Percentiles rank a stretch among this genome's conserved stretches.
phyloP scores from a whole-genome alignment of 2,888 invertebrate genomes.

The Acrobasis consociella region DNA sequence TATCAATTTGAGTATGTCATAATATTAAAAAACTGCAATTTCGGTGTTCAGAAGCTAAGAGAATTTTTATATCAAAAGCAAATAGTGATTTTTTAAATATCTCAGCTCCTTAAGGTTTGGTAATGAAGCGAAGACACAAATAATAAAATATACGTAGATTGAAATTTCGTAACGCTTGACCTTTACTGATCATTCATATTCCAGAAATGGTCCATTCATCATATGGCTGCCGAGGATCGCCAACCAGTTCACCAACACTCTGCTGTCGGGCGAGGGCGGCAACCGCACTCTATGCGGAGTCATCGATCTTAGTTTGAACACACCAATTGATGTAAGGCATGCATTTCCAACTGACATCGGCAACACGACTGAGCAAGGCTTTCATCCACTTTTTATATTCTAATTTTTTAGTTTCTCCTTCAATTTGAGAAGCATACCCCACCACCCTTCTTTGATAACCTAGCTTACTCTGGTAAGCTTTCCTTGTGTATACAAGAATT shows the following conservation, averaged over 20 bases:
- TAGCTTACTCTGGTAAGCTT: no score
- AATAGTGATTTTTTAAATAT: no score
- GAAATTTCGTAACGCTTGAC: background rate
- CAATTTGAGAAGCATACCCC: no score
- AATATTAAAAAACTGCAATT: background rate
- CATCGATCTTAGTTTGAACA: constrained; percentile 24
- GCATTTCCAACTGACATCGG: no score
- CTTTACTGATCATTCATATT: constrained; percentile 22
- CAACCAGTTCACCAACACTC: constrained; percentile 36
- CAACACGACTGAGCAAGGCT: no score
- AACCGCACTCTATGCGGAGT: constrained; percentile 37
- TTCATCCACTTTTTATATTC: no score
- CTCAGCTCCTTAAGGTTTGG: no score
- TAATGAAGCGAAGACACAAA: background rate
- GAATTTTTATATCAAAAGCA: no score
- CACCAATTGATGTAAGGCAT: constrained; percentile 11
- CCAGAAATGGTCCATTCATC: constrained; percentile 47
- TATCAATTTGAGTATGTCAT: constrained; percentile 4
- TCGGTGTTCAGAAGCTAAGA: background rate
- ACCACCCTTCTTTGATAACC: no score
- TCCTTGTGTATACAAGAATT: no score
- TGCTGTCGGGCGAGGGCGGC: constrained; percentile 35
- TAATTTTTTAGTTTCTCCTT: no score
- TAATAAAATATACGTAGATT: background rate
- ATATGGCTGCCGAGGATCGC: constrained; percentile 43